A percentile compares a stretch with the other conserved stretches of the same genome.
phyloP scores from a whole-genome alignment of 2,797 vertebrate species.

The Limosa lapponica region DNA sequence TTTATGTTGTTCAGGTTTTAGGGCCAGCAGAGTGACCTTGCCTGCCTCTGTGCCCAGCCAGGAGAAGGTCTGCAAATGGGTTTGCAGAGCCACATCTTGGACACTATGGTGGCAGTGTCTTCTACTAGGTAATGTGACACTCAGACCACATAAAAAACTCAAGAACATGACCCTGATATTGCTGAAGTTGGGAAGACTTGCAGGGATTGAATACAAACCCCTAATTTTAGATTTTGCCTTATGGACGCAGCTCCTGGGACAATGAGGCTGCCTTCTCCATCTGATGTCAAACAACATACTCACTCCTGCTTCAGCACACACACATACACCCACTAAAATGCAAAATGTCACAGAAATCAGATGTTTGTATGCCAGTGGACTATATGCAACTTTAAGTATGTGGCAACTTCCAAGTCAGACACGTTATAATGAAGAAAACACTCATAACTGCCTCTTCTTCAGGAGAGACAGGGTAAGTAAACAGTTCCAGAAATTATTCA shows the following conservation, averaged over 20 bases:
- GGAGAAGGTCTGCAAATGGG: background rate
- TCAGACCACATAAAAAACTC: background rate
- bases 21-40: background rate
- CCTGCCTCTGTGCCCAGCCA: background rate
- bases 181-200: background rate
- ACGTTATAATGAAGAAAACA: accelerated
- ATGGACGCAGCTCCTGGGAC: background rate
- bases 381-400: background rate
- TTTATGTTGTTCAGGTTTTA: background rate
- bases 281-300: background rate
- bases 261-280: background rate
- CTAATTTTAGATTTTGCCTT: background rate
- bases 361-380: accelerated
- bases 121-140: background rate
- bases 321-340: background rate
- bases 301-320: background rate
- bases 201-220: background rate
- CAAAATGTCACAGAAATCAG: background rate
- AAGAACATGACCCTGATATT: background rate
- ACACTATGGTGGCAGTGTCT: background rate
- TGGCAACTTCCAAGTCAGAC: background rate
- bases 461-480: background rate
- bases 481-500: background rate
- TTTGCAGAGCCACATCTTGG: background rate
- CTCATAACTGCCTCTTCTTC: background rate